Conservation (phyloP, 1,140 invertebrate species). For the Drosophila pandora region DNA sequence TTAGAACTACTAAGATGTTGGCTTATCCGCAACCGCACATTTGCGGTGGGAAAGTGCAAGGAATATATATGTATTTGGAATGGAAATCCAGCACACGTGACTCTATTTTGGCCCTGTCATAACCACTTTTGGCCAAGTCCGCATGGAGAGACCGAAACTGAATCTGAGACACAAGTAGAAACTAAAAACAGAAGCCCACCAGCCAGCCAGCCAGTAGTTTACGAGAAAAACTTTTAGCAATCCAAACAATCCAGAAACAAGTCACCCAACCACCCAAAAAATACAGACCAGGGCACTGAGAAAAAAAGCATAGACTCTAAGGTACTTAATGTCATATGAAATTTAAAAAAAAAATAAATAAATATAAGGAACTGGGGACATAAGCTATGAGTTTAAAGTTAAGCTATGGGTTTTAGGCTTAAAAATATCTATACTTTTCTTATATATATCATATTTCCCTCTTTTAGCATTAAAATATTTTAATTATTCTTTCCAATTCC, state of each 20-base stretch:
- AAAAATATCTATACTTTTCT: too few relatives aligned
- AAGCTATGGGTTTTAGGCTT: too few relatives aligned
- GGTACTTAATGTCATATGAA: background rate
- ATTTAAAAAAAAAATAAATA: too few relatives aligned
- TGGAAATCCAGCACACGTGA: constrained; percentile 39
- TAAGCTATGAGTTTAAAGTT: too few relatives aligned
- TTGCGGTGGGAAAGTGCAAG: background rate
- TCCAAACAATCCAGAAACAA: constrained; percentile 11
- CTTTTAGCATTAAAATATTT: too few relatives aligned
- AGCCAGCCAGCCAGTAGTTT: constrained; percentile 35
- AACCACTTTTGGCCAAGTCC: constrained; percentile 56
- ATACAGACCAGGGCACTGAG: constrained; percentile 17
- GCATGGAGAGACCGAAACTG: constrained; percentile 24
- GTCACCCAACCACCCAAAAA: constrained; percentile 4
- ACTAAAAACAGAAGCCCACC: constrained; percentile 9
- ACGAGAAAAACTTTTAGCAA: constrained; percentile 61
- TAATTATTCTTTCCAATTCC: too few relatives aligned
- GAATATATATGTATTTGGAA: background rate
- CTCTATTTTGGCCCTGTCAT: constrained; percentile 63
- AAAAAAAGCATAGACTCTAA: background rate
- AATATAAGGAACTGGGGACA: too few relatives aligned
- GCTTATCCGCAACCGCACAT: constrained; percentile 13
- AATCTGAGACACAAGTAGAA: constrained; percentile 19
- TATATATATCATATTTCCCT: too few relatives aligned
- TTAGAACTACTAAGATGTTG: constrained; percentile 17